These are phyloP conservation scores for Melanotaenia duboulayi DNA, from an alignment of 2,113 vertebrate genomes.

Conservation along the genomic window DNA sequence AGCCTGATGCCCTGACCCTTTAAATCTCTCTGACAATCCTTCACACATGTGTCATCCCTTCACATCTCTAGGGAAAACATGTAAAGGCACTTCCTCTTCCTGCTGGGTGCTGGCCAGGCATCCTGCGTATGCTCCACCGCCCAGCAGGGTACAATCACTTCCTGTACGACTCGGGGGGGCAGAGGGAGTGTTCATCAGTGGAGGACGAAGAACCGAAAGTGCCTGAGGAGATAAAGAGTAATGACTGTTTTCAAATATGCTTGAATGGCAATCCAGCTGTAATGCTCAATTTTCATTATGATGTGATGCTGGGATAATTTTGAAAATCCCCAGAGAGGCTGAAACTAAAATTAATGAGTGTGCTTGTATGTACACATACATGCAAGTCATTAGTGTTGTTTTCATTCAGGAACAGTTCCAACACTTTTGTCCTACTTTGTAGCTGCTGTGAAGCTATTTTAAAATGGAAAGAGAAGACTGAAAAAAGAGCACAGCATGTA, in stretches of 20 bases:
- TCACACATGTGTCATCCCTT: slow-evolving; percentile 52
- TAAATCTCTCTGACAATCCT: slow-evolving; percentile 36
- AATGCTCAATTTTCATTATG: background rate
- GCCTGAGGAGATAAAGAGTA: slow-evolving; percentile 1
- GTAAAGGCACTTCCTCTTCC: slow-evolving; percentile 72
- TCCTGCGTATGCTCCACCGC: slow-evolving; percentile 50
- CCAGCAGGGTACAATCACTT: slow-evolving; percentile 49
- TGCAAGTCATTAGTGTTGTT: slow-evolving; percentile 31
- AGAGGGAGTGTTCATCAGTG: background rate
- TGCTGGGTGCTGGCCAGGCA: slow-evolving; percentile 52
- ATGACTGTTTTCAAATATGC: background rate
- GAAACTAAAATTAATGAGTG: slow-evolving; percentile 28
- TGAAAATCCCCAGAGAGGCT: slow-evolving; percentile 30
- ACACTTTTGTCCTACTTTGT: slow-evolving; percentile 31
- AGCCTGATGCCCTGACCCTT: slow-evolving; percentile 28
- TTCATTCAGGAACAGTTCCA: slow-evolving; percentile 17
- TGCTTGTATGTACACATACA: slow-evolving; percentile 15
- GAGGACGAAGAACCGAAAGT: background rate
- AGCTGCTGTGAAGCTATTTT: slow-evolving; percentile 10
- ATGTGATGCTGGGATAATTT: slow-evolving; percentile 31
- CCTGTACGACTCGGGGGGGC: slow-evolving; percentile 47
- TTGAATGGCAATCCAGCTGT: slow-evolving; percentile 20
- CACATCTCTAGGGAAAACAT: slow-evolving; percentile 52
- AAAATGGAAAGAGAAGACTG: slow-evolving; percentile 10
- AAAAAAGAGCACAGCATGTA: slow-evolving; percentile 1